phyloP scores from a whole-genome alignment of 2,888 invertebrate genomes.

The Megaustenia siamemsis region DNA sequence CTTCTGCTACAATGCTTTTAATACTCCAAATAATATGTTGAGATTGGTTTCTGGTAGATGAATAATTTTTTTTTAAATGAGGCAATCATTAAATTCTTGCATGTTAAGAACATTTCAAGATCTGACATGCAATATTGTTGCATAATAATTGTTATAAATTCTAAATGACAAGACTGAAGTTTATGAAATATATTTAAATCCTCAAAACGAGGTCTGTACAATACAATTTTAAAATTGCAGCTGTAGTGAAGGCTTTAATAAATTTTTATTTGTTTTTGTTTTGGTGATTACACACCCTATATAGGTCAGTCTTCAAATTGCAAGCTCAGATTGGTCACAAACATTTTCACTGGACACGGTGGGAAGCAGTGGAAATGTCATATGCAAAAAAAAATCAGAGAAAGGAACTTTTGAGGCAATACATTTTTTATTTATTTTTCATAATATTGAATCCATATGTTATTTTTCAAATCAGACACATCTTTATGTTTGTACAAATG shows the following conservation, averaged over 20 bases:
- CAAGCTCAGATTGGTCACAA: constrained; percentile 96
- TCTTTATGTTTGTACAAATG: too few relatives aligned
- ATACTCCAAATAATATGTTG: too few relatives aligned
- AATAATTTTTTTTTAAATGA: too few relatives aligned
- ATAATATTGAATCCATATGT: too few relatives aligned
- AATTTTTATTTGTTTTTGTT: neutral
- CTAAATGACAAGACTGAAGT: neutral
- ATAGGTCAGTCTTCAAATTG: constrained; percentile 86
- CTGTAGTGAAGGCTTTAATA: neutral
- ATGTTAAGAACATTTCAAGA: too few relatives aligned
- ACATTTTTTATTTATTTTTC: neutral
- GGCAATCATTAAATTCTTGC: too few relatives aligned
- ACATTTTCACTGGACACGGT: constrained; percentile 98
- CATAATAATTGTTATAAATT: too few relatives aligned
- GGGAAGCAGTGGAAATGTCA: constrained; percentile 94
- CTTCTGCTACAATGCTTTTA: too few relatives aligned
- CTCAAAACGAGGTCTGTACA: neutral
- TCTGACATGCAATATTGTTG: too few relatives aligned
- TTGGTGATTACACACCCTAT: neutral
- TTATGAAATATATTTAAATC: neutral
- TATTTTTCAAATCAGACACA: too few relatives aligned
- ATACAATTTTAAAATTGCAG: neutral
- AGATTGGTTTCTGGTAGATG: too few relatives aligned
- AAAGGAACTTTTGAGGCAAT: constrained; percentile 74
- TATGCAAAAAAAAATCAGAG: constrained; percentile 83